Evolutionary conservation across 2,888 invertebrate species (phyloP).

Genomic region (Philaethria dido): DNA sequence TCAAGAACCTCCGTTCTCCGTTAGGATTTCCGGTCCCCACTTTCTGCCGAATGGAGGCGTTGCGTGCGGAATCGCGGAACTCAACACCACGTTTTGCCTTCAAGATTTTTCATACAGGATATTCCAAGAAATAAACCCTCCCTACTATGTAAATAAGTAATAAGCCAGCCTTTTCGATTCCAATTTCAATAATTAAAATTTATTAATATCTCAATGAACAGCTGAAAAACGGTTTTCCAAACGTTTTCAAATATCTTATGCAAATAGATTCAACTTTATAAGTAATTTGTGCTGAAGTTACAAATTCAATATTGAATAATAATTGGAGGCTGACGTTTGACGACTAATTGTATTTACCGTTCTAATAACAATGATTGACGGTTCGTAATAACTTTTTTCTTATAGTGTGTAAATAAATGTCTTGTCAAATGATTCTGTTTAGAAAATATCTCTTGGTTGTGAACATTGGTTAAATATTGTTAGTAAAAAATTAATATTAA

Average conservation of each 20-base stretch:
- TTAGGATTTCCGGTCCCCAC: too few species aligned
- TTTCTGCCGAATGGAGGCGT: too few species aligned
- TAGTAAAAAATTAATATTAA: slow-evolving; percentile 42
- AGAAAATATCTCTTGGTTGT: too few species aligned
- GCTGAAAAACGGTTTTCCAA: slow-evolving; percentile 11
- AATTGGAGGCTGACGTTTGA: slow-evolving; percentile 39
- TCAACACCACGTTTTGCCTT: too few species aligned
- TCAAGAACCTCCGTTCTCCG: too few species aligned
- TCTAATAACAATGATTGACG: slow-evolving; percentile 33
- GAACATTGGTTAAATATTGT: too few species aligned
- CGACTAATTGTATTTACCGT: slow-evolving; percentile 38
- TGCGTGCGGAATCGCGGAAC: too few species aligned
- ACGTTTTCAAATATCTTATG: slow-evolving; percentile 38
- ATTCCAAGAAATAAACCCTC: not conserved
- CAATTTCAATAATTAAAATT: slow-evolving; percentile 17
- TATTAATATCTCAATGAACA: slow-evolving; percentile 12
- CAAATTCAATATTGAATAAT: slow-evolving; percentile 42
- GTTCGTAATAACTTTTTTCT: slow-evolving; percentile 13
- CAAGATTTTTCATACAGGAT: not conserved
- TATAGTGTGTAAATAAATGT: too few species aligned
- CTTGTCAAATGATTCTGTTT: too few species aligned
- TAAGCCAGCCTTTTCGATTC: slow-evolving; percentile 7
- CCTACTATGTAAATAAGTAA: slow-evolving; percentile 6
- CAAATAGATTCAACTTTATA: slow-evolving; percentile 40
- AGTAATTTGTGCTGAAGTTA: slow-evolving; percentile 40